Percentiles rank a stretch among this genome's conserved stretches.
phyloP scores from a whole-genome alignment of 2,113 vertebrate species.

The Pygathrix nemaeus region DNA sequence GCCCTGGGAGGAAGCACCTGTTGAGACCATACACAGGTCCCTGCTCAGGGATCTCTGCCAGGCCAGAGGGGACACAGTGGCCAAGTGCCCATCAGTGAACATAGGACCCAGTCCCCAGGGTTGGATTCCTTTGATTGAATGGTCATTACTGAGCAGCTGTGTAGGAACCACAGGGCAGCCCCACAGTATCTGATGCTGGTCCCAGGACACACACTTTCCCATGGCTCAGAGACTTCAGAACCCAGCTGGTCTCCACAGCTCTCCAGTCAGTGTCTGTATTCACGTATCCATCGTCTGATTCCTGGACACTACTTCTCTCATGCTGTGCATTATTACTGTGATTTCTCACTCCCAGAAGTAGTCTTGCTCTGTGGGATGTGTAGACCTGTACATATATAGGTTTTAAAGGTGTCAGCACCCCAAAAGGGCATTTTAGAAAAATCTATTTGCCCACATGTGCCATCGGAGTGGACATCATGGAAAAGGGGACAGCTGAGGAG shows the following conservation, averaged over 20 bases:
- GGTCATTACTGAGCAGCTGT: background rate
- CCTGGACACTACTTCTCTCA: rapidly evolving
- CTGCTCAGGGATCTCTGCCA: background rate
- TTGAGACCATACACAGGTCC: background rate
- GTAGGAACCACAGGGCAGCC: rapidly evolving
- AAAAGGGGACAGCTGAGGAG: too few species aligned
- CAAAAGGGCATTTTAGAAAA: too few species aligned
- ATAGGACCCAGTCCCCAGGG: rapidly evolving
- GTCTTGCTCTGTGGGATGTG: background rate
- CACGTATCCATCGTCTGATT: background rate
- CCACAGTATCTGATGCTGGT: rapidly evolving
- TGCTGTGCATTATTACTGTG: background rate
- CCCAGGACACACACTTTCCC: background rate
- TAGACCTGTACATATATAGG: background rate
- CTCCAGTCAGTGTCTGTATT: background rate
- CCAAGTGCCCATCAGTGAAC: background rate
- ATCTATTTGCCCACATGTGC: too few species aligned
- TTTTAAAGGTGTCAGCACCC: too few species aligned
- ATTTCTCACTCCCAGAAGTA: background rate
- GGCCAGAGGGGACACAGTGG: background rate
- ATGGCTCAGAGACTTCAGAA: background rate
- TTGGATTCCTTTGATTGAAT: background rate
- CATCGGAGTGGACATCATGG: too few species aligned
- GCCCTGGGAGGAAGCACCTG: background rate
- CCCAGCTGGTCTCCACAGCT: background rate